Base-by-base conservation (phyloP, 2,888 invertebrate genomes). In the Polyommatus icarus region DNA sequence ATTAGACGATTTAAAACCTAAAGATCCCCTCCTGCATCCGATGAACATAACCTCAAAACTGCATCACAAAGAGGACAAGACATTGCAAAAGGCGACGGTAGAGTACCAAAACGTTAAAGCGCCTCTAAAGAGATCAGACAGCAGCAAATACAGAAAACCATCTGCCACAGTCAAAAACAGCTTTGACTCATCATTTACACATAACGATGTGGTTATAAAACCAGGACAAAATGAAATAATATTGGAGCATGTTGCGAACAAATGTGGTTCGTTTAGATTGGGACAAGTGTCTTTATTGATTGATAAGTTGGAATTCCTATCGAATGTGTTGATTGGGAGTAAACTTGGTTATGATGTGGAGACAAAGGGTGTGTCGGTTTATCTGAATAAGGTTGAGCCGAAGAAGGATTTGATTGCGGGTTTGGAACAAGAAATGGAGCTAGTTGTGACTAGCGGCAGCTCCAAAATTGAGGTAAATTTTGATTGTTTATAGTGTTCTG, bases 41-140 rank as follows among this genome's bases (percentile, higher is more conserved):
- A 88, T 97, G 82, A 94, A 95, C 83, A 96, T 97, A 78, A 95
- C 95, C 71, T 95, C 96, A 71, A 96, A 96, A 86, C 88, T 97
- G 57, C 97, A 97, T 84, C 96, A 96, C 86, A 97, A 97, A 87
- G 97, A 98, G 87, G 98, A 98, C 87, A 97, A 96, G 84, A 96
- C 96, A 40, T 90, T 98, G 7, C 96, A 96, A 76, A 96, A 96
- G 82, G 97, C 96, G 0, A 96, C 96, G 3, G 96, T 98, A 2
- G 96, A 96, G 46, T 97, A 97, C 83, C 95, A 95, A 80, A 96
- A 95, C 83, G 94, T 95, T 0, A 96, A 96, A 87, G 92, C 94
- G 1, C 92, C 95, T 0, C 90, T 97, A 1, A 96, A 96, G 80
- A 94, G 97, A 24, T 96, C 96, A 0, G 97, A 97, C 84, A 97